Conservation (phyloP, 1,140 invertebrate species). For the Nephotettix cincticeps region DNA sequence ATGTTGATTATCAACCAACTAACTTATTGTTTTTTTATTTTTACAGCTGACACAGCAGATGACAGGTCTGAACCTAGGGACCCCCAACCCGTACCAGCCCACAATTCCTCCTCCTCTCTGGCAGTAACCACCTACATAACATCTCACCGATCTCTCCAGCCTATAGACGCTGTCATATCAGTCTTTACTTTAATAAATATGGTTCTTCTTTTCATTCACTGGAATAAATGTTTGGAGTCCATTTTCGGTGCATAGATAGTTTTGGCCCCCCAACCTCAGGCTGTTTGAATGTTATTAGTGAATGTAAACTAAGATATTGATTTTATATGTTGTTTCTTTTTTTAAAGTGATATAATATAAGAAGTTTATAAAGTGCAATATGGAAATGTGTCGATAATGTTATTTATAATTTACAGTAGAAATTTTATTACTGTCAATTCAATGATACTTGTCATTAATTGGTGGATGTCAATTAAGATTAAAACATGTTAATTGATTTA, state of each 20-base stretch:
- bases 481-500: slow-evolving; percentile 21
- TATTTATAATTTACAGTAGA: slow-evolving; percentile 22
- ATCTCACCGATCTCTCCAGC: neutral
- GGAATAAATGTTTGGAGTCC: neutral
- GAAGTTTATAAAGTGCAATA: neutral
- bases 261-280: neutral
- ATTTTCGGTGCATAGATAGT: slow-evolving; percentile 10
- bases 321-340: neutral
- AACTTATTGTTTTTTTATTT: neutral
- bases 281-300: slow-evolving; percentile 12
- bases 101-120: slow-evolving; percentile 9
- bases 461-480: slow-evolving; percentile 15
- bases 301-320: neutral
- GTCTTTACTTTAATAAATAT: slow-evolving; percentile 1
- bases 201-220: neutral
- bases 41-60: slow-evolving; percentile 24
- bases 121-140: slow-evolving; percentile 1
- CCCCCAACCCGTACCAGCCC: slow-evolving; percentile 10
- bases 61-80: slow-evolving; percentile 18
- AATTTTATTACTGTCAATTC: slow-evolving; percentile 17
- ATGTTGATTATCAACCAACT: neutral
- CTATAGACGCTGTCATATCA: slow-evolving; percentile 9
- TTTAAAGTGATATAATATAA: neutral
- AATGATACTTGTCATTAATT: slow-evolving; percentile 13
- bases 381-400: slow-evolving; percentile 3